Evolutionary conservation across 2,888 invertebrate species (phyloP), one percentile per base, ranked within the genome.

Genomic region (Napeogenes sylphis): DNA sequence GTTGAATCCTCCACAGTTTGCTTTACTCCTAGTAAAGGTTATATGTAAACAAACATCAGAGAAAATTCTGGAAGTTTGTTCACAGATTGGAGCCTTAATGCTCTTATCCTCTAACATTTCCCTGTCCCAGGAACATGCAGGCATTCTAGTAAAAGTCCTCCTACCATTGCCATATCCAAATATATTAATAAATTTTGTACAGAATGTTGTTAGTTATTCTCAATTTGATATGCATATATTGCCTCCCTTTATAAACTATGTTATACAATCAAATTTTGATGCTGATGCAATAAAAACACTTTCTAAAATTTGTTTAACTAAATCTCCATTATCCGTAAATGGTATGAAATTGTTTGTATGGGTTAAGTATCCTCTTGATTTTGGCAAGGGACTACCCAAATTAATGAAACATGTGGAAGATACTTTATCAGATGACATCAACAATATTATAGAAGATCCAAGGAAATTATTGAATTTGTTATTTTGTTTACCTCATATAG

Each of bases 191-290:
- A 88, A 92, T 62, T 94, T 95, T 75, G 92, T 95, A 3, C 92
- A 93, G 72, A 92, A 93, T 79, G 92, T 95, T 4, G 89, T 92
- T 46, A 81, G 91, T 45, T 94, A 94, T 75, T 90, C 93, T 0
- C 93, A 93, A 58, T 96, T 95, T 80, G 95, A 96, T 76, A 90
- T 94, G 69, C 88, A 95, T 45, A 92, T 96, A 66, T 82, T 96
- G 58, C 95, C 95, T 0, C 90, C 92, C 14, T 92, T 95, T 65
- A 73, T 95, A 35, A 92, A 92, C 59, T 92, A 91, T 73, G 92
- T 93, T 45, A 74, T 89, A 21, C 91, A 92, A 58, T 83, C 85
- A 0, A 81, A 90, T 62, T 92, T 93, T 61, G 91, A 93, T 69
- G 76, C 78, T 45, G 83, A 91, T 46, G 90, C 92, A 3, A 85